Evolutionary conservation across 1,140 invertebrate genomes (phyloP).

Genomic region (Megathymus violae): DNA sequence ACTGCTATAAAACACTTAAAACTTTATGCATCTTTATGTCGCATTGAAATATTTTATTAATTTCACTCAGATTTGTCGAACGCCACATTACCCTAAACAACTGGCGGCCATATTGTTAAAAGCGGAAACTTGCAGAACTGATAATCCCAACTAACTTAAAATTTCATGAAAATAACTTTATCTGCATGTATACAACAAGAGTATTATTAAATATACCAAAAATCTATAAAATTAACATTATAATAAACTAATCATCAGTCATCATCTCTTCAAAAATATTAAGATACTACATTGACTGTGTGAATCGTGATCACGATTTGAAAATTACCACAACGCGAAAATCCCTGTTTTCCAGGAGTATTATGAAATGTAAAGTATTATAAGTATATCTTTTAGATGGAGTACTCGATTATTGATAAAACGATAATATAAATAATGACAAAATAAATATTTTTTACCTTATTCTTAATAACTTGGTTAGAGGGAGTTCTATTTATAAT

Average conservation of each 20-base stretch:
- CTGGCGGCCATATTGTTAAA: conserved; percentile 83
- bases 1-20: conserved; percentile 80
- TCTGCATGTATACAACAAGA: no score
- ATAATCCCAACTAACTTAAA: conserved; percentile 37
- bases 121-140: conserved; percentile 62
- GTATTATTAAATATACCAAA: neutral
- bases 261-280: conserved; percentile 12
- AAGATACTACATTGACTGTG: conserved; percentile 42
- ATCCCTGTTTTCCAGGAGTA: conserved; percentile 30
- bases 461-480: no score
- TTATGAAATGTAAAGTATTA: no score
- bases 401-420: no score
- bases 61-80: conserved; percentile 81
- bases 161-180: conserved; percentile 4
- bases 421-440: no score
- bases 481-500: no score
- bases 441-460: no score
- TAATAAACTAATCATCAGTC: neutral
- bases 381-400: no score
- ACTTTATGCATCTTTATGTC: conserved; percentile 80
- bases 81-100: conserved; percentile 84
- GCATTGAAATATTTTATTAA: conserved; percentile 77
- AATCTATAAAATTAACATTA: conserved; percentile 12
- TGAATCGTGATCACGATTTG: conserved; percentile 17
- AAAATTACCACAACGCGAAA: conserved; percentile 37